phyloP scores from a whole-genome alignment of 2,797 vertebrate species.

The Dallia pectoralis region DNA sequence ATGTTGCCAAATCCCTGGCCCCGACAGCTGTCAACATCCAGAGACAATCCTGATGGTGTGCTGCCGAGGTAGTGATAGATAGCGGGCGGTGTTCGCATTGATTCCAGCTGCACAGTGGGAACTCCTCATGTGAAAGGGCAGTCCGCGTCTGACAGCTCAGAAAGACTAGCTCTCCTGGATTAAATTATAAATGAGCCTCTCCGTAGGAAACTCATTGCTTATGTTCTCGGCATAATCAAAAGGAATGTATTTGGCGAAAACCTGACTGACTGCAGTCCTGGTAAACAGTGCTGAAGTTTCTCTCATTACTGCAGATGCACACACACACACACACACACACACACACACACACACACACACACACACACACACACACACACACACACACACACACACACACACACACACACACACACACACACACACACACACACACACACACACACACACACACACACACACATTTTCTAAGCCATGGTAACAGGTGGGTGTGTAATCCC shows the following conservation, averaged over 20 bases:
- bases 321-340: not conserved
- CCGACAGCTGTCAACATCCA: not conserved
- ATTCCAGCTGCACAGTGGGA: slow-evolving; percentile 65
- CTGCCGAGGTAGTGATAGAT: not conserved
- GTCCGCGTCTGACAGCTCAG: slow-evolving; percentile 67
- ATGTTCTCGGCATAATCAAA: slow-evolving; percentile 50
- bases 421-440: too few relatives aligned
- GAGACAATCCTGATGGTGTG: not conserved
- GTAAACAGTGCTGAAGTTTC: not conserved
- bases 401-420: too few relatives aligned
- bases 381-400: too few relatives aligned
- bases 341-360: too few relatives aligned
- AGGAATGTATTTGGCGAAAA: slow-evolving; percentile 38
- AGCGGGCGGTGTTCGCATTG: slow-evolving; percentile 40
- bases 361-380: not conserved
- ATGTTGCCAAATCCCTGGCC: not conserved
- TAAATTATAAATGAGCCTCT: slow-evolving; percentile 77
- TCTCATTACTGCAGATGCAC: not conserved
- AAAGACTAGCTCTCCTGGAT: slow-evolving; percentile 61
- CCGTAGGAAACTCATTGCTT: slow-evolving; percentile 62
- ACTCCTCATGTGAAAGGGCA: slow-evolving; percentile 73
- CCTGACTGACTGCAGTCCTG: not conserved
- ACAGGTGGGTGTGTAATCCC: slow-evolving; percentile 53
- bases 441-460: not conserved
- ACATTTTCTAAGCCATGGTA: slow-evolving; percentile 3